phyloP scores from a whole-genome alignment of 2,113 vertebrate genomes.

The Pycnonotus jocosus region DNA sequence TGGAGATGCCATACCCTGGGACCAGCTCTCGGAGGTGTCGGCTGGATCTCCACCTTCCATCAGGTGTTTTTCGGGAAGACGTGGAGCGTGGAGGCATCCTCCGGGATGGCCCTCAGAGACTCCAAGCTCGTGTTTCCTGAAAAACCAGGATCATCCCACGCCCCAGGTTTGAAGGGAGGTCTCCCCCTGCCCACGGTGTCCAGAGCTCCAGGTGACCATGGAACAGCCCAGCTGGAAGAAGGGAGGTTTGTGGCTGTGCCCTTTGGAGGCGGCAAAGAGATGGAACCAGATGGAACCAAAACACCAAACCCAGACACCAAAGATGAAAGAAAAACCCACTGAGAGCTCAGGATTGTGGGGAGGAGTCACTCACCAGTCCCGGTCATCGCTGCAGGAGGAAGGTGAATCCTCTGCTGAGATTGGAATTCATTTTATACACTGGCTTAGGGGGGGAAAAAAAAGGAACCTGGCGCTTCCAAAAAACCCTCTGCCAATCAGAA shows the following conservation, averaged over 20 bases:
- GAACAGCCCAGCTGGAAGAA: too few relatives aligned
- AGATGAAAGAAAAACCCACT: accelerated
- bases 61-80: neutral
- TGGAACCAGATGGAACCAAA: neutral
- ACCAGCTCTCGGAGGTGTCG: neutral
- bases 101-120: neutral
- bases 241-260: neutral
- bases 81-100: neutral
- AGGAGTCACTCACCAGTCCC: neutral
- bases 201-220: neutral
- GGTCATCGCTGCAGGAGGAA: neutral
- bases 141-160: neutral
- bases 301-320: neutral
- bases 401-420: neutral
- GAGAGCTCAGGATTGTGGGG: too few relatives aligned
- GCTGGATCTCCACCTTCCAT: neutral
- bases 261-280: neutral
- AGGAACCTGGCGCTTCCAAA: too few relatives aligned
- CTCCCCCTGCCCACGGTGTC: accelerated
- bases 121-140: neutral
- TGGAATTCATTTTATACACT: neutral
- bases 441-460: neutral
- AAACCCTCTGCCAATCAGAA: neutral
- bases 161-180: neutral
- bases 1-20: neutral